phyloP scores from a whole-genome alignment of 2,888 invertebrate species.

The Cylloceria caligata region DNA sequence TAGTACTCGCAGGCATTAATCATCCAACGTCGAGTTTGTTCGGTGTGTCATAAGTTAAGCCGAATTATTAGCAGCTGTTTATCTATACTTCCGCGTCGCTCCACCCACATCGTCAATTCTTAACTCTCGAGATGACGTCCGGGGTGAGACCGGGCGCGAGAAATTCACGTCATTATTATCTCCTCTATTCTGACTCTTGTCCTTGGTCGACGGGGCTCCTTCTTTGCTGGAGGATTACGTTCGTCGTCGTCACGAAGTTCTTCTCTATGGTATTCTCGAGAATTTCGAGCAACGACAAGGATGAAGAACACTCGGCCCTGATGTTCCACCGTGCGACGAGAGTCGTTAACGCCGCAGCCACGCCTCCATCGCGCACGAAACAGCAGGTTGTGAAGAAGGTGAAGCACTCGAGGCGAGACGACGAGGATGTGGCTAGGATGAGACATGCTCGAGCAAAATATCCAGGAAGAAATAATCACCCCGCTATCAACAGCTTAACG shows the following conservation, averaged over 20 bases:
- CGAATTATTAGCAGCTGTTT: conserved; percentile 49
- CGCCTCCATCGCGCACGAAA: conserved; percentile 73
- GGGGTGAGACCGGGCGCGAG: conserved; percentile 13
- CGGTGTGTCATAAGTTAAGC: conserved; percentile 24
- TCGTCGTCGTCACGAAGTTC: conserved; percentile 67
- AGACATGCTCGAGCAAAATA: conserved; percentile 67
- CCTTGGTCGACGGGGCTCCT: conserved; percentile 14
- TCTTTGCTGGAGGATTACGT: conserved; percentile 76
- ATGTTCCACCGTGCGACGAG: conserved; percentile 16
- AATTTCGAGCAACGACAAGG: background rate
- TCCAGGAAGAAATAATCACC: conserved; percentile 76
- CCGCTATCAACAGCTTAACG: conserved; percentile 77
- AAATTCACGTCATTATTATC: conserved; percentile 61
- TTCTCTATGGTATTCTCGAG: conserved; percentile 54
- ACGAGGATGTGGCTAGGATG: conserved; percentile 20
- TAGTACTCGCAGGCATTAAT: conserved; percentile 48
- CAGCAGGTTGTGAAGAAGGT: conserved; percentile 62
- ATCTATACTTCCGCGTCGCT: conserved; percentile 39
- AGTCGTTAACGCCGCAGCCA: conserved; percentile 80
- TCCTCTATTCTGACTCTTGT: conserved; percentile 30
- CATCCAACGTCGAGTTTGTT: conserved; percentile 40
- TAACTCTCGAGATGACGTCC: conserved; percentile 63
- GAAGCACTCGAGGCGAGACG: conserved; percentile 73
- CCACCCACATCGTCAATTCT: conserved; percentile 62
- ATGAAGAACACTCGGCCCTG: conserved; percentile 33